Base-by-base conservation (phyloP, 2,888 invertebrate species). In the Stenchaetothrips biformis region DNA sequence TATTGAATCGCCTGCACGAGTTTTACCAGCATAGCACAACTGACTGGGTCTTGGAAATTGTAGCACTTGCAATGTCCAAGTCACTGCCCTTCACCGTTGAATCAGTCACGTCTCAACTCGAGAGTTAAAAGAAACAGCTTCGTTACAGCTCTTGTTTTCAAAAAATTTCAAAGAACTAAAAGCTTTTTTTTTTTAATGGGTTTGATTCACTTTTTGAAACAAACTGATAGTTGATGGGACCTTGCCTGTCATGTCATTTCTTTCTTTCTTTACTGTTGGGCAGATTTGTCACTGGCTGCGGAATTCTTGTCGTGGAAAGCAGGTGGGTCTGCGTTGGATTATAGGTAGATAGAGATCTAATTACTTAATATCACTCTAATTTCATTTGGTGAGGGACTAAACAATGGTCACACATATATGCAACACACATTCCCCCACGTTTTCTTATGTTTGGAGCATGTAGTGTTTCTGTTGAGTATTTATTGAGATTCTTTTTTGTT, bases 121-220 rank as follows among this genome's bases (percentile, higher is more conserved):
- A 37, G 37, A 37, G 37, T 37, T 37, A 37, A 37, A 37, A 37
- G 37, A 37, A 37, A 4, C 37, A 37, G 37, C 37, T 37, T 37
- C 37, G 4, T 37, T n/a, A n/a, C 67, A 67, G 21, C 21, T 67
- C 18, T 78, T n/a, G 25, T 21, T 78, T 78, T 4, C 78, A 21
- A 78, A 78, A 4, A n/a, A 21, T 18, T 2, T 18, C 3, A 18
- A 2, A 78, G 18, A 37, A 18, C 4, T 78, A 1, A 18, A 78
- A 18, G n/a, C n/a, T 77, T 78, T 80, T 80, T 80, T 49, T 47
- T 18, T 67, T 79, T 16, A n/a, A 79, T n/a, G 21, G 27, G 11
- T 47, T 79, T 4, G 16, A 27, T 79, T 80, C 48, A 80, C n/a
- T 79, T 49, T 53, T 8, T 21, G 25, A 37, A 37, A 80, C 27